Evolutionary conservation across 2,888 invertebrate genomes (phyloP).

Genomic region (Coenonympha arcania): DNA sequence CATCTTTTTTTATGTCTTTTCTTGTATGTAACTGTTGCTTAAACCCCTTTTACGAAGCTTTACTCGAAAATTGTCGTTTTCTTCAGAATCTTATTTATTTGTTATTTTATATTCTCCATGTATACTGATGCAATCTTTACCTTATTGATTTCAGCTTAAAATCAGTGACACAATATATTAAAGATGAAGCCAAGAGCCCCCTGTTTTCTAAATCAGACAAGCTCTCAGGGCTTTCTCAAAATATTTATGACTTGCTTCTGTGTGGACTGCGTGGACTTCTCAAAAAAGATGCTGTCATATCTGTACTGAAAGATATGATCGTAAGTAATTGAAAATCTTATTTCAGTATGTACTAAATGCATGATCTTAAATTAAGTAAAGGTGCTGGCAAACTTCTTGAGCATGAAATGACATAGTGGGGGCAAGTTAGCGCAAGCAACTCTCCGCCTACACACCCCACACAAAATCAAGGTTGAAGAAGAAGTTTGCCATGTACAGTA

Average conservation of each 20-base stretch:
- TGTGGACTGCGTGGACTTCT: constrained; percentile 83
- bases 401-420: no score
- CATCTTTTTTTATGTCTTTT: background rate
- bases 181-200: constrained; percentile 77
- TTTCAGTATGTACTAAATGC: no score
- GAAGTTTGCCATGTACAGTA: no score
- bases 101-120: no score
- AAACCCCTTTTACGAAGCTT: no score
- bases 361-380: no score
- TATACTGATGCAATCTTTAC: background rate
- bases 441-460: no score
- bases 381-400: no score
- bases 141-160: constrained; percentile 69
- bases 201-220: constrained; percentile 77
- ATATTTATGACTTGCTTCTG: constrained; percentile 85
- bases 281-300: constrained; percentile 84
- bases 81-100: no score
- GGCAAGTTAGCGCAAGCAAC: no score
- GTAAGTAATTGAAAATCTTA: constrained; percentile 73
- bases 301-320: constrained; percentile 82
- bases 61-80: no score
- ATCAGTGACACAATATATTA: constrained; percentile 76
- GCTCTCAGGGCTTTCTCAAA: constrained; percentile 79
- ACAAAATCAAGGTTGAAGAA: no score
- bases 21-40: background rate